Evolutionary conservation across 1,140 invertebrate genomes (phyloP).

Genomic region (Mactra quadrangularis): DNA sequence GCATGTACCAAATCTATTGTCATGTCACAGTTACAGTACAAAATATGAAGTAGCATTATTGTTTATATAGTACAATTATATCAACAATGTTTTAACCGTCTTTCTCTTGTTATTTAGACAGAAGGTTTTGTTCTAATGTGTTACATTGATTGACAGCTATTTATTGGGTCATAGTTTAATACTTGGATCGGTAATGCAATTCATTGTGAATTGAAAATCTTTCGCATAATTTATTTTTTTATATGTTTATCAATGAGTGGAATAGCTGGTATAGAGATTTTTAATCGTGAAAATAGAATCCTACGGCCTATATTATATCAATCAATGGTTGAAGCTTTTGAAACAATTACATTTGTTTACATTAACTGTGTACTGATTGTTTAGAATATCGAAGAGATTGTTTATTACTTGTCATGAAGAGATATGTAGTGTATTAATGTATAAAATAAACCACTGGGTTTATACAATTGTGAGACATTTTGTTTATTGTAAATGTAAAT

Average conservation of each 20-base stretch:
- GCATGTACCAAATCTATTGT: too few species aligned
- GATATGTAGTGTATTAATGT: too few species aligned
- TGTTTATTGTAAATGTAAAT: too few species aligned
- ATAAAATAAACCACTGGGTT: too few species aligned
- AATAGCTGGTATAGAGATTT: background rate
- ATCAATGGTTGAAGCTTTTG: constrained; percentile 1
- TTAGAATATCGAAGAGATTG: constrained; percentile 26
- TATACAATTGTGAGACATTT: too few species aligned
- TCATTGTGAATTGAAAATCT: constrained; percentile 21
- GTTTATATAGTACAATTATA: too few species aligned
- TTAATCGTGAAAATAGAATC: background rate
- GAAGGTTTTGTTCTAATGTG: background rate
- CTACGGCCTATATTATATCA: constrained; percentile 1
- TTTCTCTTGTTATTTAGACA: constrained; percentile 24
- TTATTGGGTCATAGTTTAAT: constrained; percentile 15
- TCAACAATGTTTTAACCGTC: too few species aligned
- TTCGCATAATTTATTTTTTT: too few species aligned
- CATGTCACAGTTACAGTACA: too few species aligned
- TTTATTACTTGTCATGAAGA: constrained; percentile 9
- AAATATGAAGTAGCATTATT: too few species aligned
- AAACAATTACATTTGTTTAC: constrained; percentile 39
- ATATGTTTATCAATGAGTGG: background rate
- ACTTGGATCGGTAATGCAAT: constrained; percentile 17
- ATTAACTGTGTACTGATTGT: background rate
- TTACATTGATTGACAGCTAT: constrained; percentile 4